These are phyloP conservation scores for Macrochelys suwanniensis DNA, from an alignment of 2,797 vertebrate genomes.

Conservation along the genomic window DNA sequence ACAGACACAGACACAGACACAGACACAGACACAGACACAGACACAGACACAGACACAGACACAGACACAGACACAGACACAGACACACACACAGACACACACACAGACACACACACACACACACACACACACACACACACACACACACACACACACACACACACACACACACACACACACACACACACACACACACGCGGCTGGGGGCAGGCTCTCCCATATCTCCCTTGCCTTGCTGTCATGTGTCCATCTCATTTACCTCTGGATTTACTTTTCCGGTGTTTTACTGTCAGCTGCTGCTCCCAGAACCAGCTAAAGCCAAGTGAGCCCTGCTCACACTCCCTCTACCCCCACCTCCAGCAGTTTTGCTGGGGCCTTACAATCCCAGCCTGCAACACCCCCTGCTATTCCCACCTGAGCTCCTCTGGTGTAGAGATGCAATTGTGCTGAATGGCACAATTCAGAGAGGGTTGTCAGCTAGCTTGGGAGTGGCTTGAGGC, in stretches of 20 bases:
- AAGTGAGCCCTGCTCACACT: not conserved
- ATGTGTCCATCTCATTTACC: not conserved
- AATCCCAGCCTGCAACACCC: too few species aligned
- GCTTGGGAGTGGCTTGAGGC: too few species aligned
- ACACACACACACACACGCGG: not conserved
- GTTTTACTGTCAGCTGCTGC: not conserved
- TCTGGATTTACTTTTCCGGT: not conserved
- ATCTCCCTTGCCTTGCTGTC: not conserved
- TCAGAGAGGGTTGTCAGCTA: too few species aligned
- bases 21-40: fast-evolving
- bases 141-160: not conserved
- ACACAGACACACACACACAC: not conserved
- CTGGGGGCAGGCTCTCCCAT: not conserved
- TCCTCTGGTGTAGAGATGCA: too few species aligned
- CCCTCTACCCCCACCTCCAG: too few species aligned
- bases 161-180: not conserved
- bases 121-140: fast-evolving
- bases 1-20: not conserved
- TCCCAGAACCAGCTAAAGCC: not conserved
- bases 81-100: too few species aligned
- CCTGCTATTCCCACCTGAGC: too few species aligned
- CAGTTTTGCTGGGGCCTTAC: too few species aligned
- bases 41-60: not conserved
- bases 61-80: too few species aligned
- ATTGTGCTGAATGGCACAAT: too few species aligned